A percentile compares a stretch with the other conserved stretches of the same genome.
Conservation (phyloP, 2,113 vertebrate genomes). For the Xerus inauris region DNA sequence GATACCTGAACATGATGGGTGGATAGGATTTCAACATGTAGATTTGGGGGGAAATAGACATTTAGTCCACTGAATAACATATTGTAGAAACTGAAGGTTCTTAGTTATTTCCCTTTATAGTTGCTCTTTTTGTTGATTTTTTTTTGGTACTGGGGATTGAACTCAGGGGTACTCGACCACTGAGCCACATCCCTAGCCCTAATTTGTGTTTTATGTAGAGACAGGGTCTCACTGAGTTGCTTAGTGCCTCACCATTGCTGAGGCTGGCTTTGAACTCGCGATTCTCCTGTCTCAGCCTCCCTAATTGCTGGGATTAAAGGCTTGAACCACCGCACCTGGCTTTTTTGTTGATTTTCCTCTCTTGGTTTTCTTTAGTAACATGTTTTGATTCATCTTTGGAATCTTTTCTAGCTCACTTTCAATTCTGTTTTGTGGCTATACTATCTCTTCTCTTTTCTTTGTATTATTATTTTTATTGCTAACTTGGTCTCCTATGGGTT, state of each 20-base stretch:
- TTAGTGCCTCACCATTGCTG: no score
- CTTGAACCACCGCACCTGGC: no score
- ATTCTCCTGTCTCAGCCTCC: no score
- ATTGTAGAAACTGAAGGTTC: not conserved
- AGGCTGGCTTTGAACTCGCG: no score
- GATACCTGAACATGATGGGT: no score
- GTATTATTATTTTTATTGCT: not conserved
- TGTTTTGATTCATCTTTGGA: not conserved
- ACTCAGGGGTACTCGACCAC: no score
- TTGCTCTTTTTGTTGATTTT: not conserved
- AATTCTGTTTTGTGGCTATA: not conserved
- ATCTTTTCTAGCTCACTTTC: not conserved
- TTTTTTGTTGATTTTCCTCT: not conserved
- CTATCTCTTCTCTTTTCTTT: not conserved
- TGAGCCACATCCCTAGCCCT: no score
- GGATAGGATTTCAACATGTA: not conserved
- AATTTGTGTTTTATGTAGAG: no score
- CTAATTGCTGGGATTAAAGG: no score
- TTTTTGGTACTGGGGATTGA: no score
- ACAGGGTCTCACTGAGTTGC: no score
- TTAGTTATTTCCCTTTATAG: not conserved
- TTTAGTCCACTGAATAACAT: not conserved
- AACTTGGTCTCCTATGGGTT: not conserved
- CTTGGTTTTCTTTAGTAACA: conserved; percentile 28
- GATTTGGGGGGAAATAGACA: not conserved